Base-by-base conservation (phyloP, 2,888 invertebrate species). In the Dasysyrphus albostriatus region DNA sequence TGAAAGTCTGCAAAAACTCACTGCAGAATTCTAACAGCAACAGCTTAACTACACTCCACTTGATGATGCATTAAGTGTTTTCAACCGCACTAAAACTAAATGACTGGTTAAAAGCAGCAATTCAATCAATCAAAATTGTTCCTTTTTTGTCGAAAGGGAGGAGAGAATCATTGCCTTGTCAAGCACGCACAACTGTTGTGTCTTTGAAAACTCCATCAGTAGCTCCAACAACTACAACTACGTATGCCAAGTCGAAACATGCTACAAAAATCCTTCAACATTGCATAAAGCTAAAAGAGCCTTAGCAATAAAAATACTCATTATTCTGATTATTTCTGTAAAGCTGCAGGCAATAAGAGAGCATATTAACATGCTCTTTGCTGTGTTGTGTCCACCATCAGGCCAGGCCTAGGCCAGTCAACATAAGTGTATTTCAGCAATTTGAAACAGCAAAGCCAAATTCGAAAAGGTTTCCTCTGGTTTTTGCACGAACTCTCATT, bases 291-390 rank as follows among this genome's bases (percentile, higher is more conserved):
- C 3, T 6, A 3, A 12, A 44, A 44, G 32, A 32, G 32, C 3
- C 3, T 14, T n/a, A 12, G 1, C 1, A 5, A 44, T n/a, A 44
- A 51, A 24, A 54, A 54, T 29, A 14, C 12, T 54, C 54, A 54
- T 54, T 54, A 54, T 54, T 14, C 54, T 54, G 54, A 54, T 54
- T 24, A 54, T 54, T 54, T 54, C 29, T 54, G 54, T 54, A 29
- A 14, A 29, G 29, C 14, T 54, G 54, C 54, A 54, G 54, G 54
- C 54, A 5, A 6, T 32, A 32, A 32, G 32, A 5, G 32, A 32
- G 8, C 29, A 29, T 54, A 54, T 51, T 54, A 54, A 54, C 54
- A 54, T 54, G 29, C 54, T 32, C 54, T 54, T 54, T 54, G 54
- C 29, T 54, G 14, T 54, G 54, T 29, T 54, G 54, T 54, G 29